Base-by-base conservation (phyloP, 1,140 invertebrate genomes). In the Chymomyza costata region DNA sequence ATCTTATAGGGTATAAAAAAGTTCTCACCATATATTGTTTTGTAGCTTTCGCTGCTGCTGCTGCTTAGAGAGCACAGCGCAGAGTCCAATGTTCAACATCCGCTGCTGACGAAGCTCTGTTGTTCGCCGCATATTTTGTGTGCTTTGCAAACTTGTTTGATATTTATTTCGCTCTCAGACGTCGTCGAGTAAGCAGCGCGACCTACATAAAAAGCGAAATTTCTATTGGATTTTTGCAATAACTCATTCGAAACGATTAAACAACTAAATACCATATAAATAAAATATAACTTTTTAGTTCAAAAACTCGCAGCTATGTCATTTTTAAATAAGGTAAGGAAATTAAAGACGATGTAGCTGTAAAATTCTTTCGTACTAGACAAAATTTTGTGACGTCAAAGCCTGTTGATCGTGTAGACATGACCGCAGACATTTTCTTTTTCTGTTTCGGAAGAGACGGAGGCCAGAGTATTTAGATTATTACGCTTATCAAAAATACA, bases 241-340 rank as follows among this genome's bases (percentile, higher is more conserved):
- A 21, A 46, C 13, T 34, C 32, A 8, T 34, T 34, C n/a, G n/a
- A n/a, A n/a, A n/a, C n/a, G n/a, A n/a, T 11, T 45, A 2, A 18
- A 44, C 16, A 39, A 32, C 43, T 52, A 34, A 28, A 38, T 34
- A 44, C 52, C 35, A 38, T 38, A 38, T 13, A 38, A 3, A 15
- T 15, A 16, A 14, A 15, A 15, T 5, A 3, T 5, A 34, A 10
- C n/a, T 13, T 5, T 38, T 15, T 16, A 16, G 3, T 15, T 3
- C 8, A 8, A 15, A 43, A 13, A 2, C 40, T 8, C 3, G 8
- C 8, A 43, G 18, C 31, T 60, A 74, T 83, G 81, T 81, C 81
- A 39, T 83, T 83, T 58, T 56, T 83, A 25, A 83, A 83, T 40
- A 83, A 83, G 82, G 81, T 83, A 54, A 61, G 18, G n/a, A 31